A percentile compares a stretch with the other conserved stretches of the same genome.
Evolutionary conservation across 2,113 vertebrate genomes (phyloP).

Genomic region (Hippopotamus amphibius): DNA sequence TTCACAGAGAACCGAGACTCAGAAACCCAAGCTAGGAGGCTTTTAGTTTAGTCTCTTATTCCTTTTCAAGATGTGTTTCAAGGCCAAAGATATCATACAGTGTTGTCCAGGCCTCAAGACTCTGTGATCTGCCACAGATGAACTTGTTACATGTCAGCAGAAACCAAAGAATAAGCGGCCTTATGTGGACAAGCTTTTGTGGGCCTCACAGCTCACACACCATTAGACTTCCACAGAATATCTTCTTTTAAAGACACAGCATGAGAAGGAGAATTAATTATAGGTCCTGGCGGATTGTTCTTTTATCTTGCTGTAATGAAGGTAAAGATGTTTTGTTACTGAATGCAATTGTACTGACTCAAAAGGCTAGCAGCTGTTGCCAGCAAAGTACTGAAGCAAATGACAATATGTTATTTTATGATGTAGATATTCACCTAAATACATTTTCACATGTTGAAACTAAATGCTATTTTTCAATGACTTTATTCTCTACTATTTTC

Average conservation of each 20-base stretch:
- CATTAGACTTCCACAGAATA: background rate
- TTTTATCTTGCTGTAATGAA: background rate
- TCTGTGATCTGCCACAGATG: background rate
- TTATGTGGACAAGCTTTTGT: background rate
- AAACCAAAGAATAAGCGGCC: background rate
- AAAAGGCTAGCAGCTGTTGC: background rate
- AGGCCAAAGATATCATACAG: background rate
- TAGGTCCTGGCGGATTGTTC: background rate
- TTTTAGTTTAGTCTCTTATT: background rate
- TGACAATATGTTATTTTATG: background rate
- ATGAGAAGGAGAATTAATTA: background rate
- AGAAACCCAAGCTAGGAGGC: background rate
- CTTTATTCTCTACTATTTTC: background rate
- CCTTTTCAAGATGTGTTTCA: background rate
- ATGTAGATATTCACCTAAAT: background rate
- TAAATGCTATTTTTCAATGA: background rate
- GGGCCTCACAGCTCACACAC: background rate
- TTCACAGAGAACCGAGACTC: background rate
- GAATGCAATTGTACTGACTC: background rate
- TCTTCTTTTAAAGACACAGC: slow-evolving; percentile 28
- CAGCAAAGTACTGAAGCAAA: background rate
- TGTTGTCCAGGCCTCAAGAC: background rate
- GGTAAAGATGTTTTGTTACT: background rate
- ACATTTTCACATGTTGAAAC: background rate
- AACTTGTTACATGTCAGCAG: background rate